phyloP scores from a whole-genome alignment of 35 echinoderm and acorn worm species.

The Ptychodera flava region DNA sequence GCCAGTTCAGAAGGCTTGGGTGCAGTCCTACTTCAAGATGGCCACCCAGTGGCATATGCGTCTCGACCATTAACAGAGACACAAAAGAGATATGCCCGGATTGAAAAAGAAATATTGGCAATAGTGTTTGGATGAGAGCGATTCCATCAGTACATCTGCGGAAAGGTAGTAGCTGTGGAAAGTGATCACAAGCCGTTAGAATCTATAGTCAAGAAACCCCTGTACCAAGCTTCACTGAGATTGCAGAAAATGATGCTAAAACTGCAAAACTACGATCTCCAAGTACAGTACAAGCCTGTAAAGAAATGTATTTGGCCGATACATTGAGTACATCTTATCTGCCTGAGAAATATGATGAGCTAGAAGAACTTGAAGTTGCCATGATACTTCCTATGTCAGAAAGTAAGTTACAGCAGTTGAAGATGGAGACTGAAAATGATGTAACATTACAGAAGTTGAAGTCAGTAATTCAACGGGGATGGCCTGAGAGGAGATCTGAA shows the following conservation, averaged over 20 bases:
- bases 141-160: conserved; percentile 47
- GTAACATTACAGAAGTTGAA: conserved; percentile 15
- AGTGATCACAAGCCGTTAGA: conserved; percentile 50
- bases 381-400: conserved; percentile 15
- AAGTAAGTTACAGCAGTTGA: conserved; percentile 12
- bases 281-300: conserved; percentile 15
- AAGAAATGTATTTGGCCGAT: conserved; percentile 46
- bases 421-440: conserved; percentile 18
- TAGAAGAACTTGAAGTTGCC: conserved; percentile 3
- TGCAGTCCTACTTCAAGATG: conserved; percentile 37
- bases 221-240: conserved; percentile 18
- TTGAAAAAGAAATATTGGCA: conserved; percentile 40
- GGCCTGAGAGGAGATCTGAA: conserved; percentile 20
- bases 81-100: conserved; percentile 18
- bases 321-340: conserved; percentile 31
- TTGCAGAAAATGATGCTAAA: conserved; percentile 34
- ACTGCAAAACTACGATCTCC: conserved; percentile 33
- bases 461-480: conserved; percentile 7
- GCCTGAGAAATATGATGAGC: not conserved
- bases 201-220: conserved; percentile 46
- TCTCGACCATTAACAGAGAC: conserved; percentile 29
- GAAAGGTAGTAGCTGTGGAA: conserved; percentile 7
- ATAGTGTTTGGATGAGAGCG: conserved; percentile 32
- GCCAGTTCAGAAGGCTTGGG: conserved; percentile 32
- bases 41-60: conserved; percentile 32